These are phyloP conservation scores for Drosophila malerkotliana DNA, from an alignment of 1,140 invertebrate species.

Conservation along the genomic window DNA sequence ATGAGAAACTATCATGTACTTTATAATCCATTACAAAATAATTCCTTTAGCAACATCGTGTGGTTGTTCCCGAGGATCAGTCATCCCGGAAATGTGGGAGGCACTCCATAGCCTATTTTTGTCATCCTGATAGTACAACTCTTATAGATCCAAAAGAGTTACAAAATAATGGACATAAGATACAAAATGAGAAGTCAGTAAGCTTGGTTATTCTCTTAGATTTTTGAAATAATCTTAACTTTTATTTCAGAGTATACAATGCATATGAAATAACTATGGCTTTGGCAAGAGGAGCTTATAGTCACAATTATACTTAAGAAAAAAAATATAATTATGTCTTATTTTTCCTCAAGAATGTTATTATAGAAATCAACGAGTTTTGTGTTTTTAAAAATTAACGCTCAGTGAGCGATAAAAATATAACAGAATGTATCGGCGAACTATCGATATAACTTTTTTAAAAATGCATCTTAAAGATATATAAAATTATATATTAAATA, in stretches of 20 bases:
- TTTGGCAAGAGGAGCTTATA: conserved; percentile 30
- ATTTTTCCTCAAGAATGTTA: too few species aligned
- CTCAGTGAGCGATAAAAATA: neutral
- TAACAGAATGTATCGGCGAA: neutral
- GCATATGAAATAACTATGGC: conserved; percentile 84
- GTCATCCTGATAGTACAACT: conserved; percentile 87
- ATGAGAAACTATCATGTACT: conserved; percentile 38
- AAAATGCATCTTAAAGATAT: neutral
- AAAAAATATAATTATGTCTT: too few species aligned
- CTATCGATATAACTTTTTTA: neutral
- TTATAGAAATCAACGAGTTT: neutral
- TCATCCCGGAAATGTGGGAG: conserved; percentile 86
- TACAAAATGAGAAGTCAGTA: conserved; percentile 62
- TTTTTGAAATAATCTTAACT: too few species aligned
- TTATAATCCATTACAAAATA: neutral
- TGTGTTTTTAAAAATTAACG: neutral
- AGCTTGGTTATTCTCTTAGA: neutral
- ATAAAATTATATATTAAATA: neutral
- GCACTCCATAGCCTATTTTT: conserved; percentile 91
- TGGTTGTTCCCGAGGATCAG: conserved; percentile 88
- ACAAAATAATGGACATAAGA: conserved; percentile 60
- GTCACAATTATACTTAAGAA: conserved; percentile 10
- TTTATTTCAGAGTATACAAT: conserved; percentile 85
- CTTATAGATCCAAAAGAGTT: conserved; percentile 85
- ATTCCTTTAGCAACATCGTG: conserved; percentile 87